Conservation (phyloP, 2,888 invertebrate genomes). For the Serripes groenlandicus region DNA sequence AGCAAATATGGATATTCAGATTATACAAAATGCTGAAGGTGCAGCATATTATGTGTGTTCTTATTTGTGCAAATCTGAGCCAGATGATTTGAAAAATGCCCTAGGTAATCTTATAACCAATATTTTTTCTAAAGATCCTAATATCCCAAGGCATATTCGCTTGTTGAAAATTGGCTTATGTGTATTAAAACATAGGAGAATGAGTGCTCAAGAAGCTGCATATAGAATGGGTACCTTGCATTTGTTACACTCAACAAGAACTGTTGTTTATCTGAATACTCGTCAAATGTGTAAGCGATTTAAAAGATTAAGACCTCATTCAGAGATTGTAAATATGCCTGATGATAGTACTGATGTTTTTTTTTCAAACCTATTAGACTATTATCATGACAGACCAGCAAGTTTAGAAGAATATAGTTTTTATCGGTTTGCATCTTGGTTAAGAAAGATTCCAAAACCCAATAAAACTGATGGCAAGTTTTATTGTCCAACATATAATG, state of each 20-base stretch:
- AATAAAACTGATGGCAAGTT: not conserved
- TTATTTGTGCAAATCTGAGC: conserved; percentile 49
- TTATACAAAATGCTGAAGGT: conserved; percentile 54
- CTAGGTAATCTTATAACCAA: conserved; percentile 36
- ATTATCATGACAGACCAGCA: conserved; percentile 35
- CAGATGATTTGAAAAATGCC: conserved; percentile 46
- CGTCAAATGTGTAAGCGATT: conserved; percentile 21
- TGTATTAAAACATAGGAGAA: conserved; percentile 43
- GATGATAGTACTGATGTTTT: conserved; percentile 42
- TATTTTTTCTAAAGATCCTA: no score
- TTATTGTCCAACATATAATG: not conserved
- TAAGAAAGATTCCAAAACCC: not conserved
- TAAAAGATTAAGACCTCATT: conserved; percentile 23
- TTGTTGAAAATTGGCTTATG: no score
- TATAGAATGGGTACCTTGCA: conserved; percentile 31
- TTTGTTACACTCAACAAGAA: conserved; percentile 25
- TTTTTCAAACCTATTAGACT: conserved; percentile 35
- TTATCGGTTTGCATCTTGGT: conserved; percentile 44
- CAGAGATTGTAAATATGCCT: not conserved
- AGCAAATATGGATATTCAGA: no score
- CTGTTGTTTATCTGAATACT: conserved; percentile 38
- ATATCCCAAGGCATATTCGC: no score
- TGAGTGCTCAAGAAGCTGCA: conserved; percentile 57
- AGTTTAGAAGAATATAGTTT: conserved; percentile 14
- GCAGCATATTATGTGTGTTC: conserved; percentile 54